Evolutionary conservation across 2,113 vertebrate genomes (phyloP), one percentile per base, ranked within the genome.

Genomic region (Patagioenas fasciata): DNA sequence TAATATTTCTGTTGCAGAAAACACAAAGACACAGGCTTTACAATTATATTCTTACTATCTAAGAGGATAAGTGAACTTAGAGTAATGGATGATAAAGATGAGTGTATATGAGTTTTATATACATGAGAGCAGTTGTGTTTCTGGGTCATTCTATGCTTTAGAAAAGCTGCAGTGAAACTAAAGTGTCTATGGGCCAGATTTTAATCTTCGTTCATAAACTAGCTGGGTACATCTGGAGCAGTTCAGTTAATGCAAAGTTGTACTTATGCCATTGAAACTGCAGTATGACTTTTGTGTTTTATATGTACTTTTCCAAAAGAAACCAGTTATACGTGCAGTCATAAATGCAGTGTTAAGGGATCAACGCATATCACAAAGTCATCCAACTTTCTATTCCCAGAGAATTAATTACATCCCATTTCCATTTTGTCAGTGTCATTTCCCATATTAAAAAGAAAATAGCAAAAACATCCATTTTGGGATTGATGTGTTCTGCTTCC

Each of bases 391-490:
- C 48, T 91, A 15, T 78, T 90, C 15, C 19, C 26, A 85, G 85
- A 90, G 34, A 94, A 96, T 80, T 88, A 82, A 77, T 90, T 78
- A 50, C 1, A 6, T 64, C 32, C 44, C 31, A 24, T 88, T 90
- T 93, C 38, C 61, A 54, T 95, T 92, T 90, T 86, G 64, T 93
- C 56, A 64, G 11, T 58, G 32, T 78, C 14, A 80, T 85, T 92
- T 94, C 70, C 72, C 29, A n/a, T 75, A 79, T 65, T 81, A 91
- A 86, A 67, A 28, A 80, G 48, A 60, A 93, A 95, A 89, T 48
- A 71, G 69, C 31, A 86, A 88, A 90, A 94, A 5, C 34, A 48
- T 26, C 18, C 9, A 51, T 86, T 83, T 91, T 57, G 71, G 38
- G 29, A 56, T 78, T 84, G 40, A 47, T 65, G 20, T 67, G 61